These are phyloP conservation scores for Megalopta genalis DNA, from an alignment of 1,140 invertebrate genomes.

Conservation along the genomic window DNA sequence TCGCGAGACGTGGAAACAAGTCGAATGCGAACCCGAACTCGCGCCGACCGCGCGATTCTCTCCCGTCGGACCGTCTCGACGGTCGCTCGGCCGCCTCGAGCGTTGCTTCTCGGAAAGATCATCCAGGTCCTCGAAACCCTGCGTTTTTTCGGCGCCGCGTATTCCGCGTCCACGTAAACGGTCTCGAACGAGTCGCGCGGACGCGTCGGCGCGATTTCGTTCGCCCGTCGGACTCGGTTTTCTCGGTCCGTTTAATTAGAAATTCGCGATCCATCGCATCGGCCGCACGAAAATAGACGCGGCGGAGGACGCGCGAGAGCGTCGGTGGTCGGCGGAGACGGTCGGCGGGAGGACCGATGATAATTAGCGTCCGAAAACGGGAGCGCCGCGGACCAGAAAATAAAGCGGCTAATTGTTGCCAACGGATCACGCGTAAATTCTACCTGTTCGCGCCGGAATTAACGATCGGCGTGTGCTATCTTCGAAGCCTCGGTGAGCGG, in stretches of 20 bases:
- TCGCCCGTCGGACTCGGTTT: conserved; percentile 27
- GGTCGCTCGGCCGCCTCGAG: background rate
- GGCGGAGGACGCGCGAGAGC: too few relatives aligned
- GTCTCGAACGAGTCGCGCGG: too few relatives aligned
- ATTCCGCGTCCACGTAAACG: background rate
- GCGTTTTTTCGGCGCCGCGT: background rate
- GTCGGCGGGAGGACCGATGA: conserved; percentile 29
- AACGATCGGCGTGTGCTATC: conserved; percentile 39
- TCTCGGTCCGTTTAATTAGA: conserved; percentile 38
- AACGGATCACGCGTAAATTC: conserved; percentile 63
- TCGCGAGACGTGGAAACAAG: too few relatives aligned
- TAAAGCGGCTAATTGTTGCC: conserved; percentile 57
- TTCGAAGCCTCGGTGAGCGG: background rate
- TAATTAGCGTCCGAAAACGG: conserved; percentile 54
- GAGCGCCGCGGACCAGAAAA: conserved; percentile 39
- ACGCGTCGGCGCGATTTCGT: background rate
- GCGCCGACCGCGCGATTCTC: background rate
- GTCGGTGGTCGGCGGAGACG: too few relatives aligned
- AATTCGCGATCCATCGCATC: conserved; percentile 42
- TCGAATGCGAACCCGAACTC: too few relatives aligned
- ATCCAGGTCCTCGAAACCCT: background rate
- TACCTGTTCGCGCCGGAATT: conserved; percentile 62
- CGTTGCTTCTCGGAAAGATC: background rate
- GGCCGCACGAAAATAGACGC: conserved; percentile 35
- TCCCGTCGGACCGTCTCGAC: background rate